Base-by-base conservation (phyloP, 2,113 vertebrate species). In the Hippoglossus stenolepis region DNA sequence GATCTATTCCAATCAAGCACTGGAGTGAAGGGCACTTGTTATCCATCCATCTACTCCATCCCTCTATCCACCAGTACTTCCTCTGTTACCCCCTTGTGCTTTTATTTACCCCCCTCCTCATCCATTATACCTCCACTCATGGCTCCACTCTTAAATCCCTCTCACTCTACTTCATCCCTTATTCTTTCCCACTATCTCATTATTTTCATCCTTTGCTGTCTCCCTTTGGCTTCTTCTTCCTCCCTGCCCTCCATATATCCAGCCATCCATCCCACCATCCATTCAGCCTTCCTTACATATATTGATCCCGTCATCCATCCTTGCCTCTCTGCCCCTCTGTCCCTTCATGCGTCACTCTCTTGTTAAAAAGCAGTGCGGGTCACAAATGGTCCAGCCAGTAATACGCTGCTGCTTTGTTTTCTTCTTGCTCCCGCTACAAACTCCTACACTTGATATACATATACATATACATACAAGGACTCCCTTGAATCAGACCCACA, bases 1-100 rank as follows among this genome's bases (percentile, higher is more conserved):
- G 78, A 83, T 88, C 85, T 77, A 78, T 89, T 90, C 65, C 85
- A 88, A 82, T 90, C 86, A 69, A 66, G 78, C 67, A 63, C 82
- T 75, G 67, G 84, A 89, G 70, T 87, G 77, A 88, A 90, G 77
- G 72, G 63, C 65, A 65, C 82, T 89, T 89, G 80, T 86, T 84
- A 86, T 78, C 75, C 65, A 89, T 89, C 73, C 71, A 60, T 87
- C 69, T 73, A 4, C 65, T 84, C 73, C 57, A 67, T 75, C 63
- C 59, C 65, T 74, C 35, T 31, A 53, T 76, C 75, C 74, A 68
- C 79, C 84, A 77, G 45, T 73, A 80, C 70, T 63, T 75, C 68
- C 58, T 69, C 61, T 80, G 73, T 75, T 56, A 40, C 64, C 71
- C 49, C 54, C 54, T 21, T 18, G 61, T 65, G 71, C 63, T 65